Base-by-base conservation (phyloP, 2,888 invertebrate genomes). In the Embidobia sp. region DNA sequence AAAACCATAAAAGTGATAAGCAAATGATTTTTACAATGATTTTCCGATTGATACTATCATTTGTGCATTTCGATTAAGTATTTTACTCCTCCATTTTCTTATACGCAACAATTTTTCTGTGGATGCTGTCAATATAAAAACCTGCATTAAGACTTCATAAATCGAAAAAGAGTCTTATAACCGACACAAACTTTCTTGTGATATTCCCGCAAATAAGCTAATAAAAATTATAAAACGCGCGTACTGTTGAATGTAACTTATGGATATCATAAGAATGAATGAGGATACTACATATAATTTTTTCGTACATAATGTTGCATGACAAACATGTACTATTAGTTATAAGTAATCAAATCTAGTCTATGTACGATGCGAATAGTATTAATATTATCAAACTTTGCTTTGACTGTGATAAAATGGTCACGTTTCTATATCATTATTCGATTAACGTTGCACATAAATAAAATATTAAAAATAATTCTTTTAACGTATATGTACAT, bases 301-400 rank as follows among this genome's bases (percentile, higher is more conserved):
- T n/a, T n/a, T n/a, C n/a, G n/a, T n/a, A n/a, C n/a, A n/a, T n/a
- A n/a, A 85, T 83, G 82, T 85, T 81, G 81, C 84, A 85, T 80
- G 73, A 77, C 75, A 85, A 81, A 81, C 79, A 86, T 85, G 80
- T 85, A 84, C 74, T 79, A 82, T 78, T 86, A 86, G 85, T 82
- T 82, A 85, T 89, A 88, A 89, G 88, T 86, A 89, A 88, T 89
- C 86, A 83, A 88, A 84, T 89, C 89, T 89, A 89, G 89, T 89
- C 89, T 88, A 87, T 85, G 87, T 86, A 86, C 85, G 83, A 87
- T 86, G 84, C 86, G 86, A 88, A 86, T 85, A 85, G 81, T 82
- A 83, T 49, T 74, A 72, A 78, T 73, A 72, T 66, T 53, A 53
- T 73, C 61, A 83, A 84, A 82, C 81, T 82, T 83, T 87, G 87